Evolutionary conservation across 1,140 invertebrate species (phyloP).

Genomic region (Camponotus vicinus): DNA sequence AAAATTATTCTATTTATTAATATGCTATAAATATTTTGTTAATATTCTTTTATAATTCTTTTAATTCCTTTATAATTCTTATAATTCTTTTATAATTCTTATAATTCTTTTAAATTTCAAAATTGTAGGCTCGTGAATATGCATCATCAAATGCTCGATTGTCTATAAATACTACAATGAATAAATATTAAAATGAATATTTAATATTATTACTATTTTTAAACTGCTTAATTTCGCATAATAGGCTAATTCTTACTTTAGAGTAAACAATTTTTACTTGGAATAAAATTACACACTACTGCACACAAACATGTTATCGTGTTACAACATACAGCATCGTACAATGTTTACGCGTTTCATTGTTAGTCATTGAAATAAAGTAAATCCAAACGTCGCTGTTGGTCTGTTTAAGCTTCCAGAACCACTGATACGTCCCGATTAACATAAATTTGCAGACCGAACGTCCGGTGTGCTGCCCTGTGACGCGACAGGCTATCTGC

Average conservation of each 20-base stretch:
- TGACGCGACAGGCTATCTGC: slow-evolving; percentile 80
- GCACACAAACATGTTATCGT: neutral
- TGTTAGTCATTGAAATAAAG: slow-evolving; percentile 35
- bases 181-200: neutral
- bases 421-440: slow-evolving; percentile 84
- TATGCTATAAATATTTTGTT: neutral
- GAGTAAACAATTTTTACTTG: neutral
- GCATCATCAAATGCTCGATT: neutral
- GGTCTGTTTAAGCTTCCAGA: slow-evolving; percentile 74
- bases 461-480: slow-evolving; percentile 82
- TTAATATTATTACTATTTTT: neutral
- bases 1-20: neutral
- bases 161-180: neutral
- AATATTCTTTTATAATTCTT: neutral
- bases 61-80: too few species aligned
- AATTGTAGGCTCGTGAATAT: neutral
- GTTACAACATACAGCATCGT: neutral
- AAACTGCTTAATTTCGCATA: neutral
- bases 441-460: slow-evolving; percentile 84
- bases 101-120: neutral
- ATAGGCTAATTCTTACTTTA: neutral
- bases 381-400: slow-evolving; percentile 31
- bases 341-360: slow-evolving; percentile 10
- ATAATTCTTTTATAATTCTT: too few species aligned
- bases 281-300: neutral